Conservation (phyloP, 2,888 invertebrate species). For the Onchidella celtica region DNA sequence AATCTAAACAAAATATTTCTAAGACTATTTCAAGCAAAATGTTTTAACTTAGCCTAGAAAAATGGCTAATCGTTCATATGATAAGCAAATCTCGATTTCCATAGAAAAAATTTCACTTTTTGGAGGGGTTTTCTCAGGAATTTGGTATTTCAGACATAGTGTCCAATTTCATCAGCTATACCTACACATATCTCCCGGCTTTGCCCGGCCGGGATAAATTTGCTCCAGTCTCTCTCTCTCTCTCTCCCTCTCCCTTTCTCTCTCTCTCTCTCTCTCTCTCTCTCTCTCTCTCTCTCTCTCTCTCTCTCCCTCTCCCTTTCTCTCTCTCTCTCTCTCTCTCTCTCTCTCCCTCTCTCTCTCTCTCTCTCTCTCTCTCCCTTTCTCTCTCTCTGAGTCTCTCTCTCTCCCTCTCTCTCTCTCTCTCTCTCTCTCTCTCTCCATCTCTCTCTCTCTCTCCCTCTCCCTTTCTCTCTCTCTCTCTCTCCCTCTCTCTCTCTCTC, state of each 20-base stretch:
- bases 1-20: no score
- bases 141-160: no score
- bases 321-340: conserved; percentile 22
- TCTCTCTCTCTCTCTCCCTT: conserved; percentile 22
- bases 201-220: no score
- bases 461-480: not conserved
- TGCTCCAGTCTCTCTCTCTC: conserved; percentile 26
- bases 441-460: not conserved
- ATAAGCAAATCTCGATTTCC: no score
- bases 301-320: conserved; percentile 15
- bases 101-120: no score
- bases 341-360: conserved; percentile 19
- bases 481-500: not conserved
- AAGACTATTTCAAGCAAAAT: no score
- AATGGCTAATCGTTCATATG: no score
- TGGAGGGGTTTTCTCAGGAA: no score
- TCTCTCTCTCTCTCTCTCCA: conserved; percentile 19
- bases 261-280: conserved; percentile 15
- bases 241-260: conserved; percentile 29
- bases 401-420: conserved; percentile 27
- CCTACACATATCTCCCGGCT: no score
- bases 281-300: conserved; percentile 18
- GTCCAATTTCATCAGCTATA: no score
- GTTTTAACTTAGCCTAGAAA: no score
- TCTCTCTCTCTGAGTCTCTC: conserved; percentile 13